Base-by-base conservation (phyloP, 2,888 invertebrate genomes). In the Drosophila koepferae region DNA sequence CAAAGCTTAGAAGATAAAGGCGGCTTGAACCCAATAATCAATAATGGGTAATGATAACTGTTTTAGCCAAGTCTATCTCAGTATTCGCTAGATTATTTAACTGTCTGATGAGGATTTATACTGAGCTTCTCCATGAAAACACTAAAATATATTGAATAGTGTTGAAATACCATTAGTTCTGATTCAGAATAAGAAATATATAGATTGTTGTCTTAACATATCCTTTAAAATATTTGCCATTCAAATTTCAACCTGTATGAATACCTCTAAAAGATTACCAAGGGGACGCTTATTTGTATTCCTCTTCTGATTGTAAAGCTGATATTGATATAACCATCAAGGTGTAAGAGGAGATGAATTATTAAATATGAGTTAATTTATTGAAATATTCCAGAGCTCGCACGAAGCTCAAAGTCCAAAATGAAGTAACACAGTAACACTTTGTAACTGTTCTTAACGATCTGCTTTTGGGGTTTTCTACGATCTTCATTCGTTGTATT, bases 1-100 rank as follows among this genome's bases (percentile, higher is more conserved):
- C 31, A n/a, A n/a, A 31, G 5, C 16, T 31, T 6, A n/a, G 31
- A 5, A n/a, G 9, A 2, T 49, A 18, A 5, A 18, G 16, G 6
- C n/a, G 1, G 2, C 8, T n/a, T n/a, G 8, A 23, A 0, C 0
- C 0, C 2, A 0, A 14, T 20, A 12, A 7, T 20, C 20, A 44
- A 2, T 20, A 14, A 3, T 23, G 14, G 7, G 7, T 7, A 23
- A 14, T 10, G 23, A 23, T 7, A 46, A 46, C 7, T 46, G 14
- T 46, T 46, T 23, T 16, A 16, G 16, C 23, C 7, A 31, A 31
- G n/a, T 49, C n/a, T 5, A 31, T 10, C 2, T 16, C 9, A 9
- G 16, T 16, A 8, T 46, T 46, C 3, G 16, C 9, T 48, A 9
- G 14, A 44, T 20, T 18, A 5, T 2, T 4, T 18, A n/a, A 9